phyloP scores from a whole-genome alignment of 2,113 vertebrate species.

The Oreotrochilus melanogaster region DNA sequence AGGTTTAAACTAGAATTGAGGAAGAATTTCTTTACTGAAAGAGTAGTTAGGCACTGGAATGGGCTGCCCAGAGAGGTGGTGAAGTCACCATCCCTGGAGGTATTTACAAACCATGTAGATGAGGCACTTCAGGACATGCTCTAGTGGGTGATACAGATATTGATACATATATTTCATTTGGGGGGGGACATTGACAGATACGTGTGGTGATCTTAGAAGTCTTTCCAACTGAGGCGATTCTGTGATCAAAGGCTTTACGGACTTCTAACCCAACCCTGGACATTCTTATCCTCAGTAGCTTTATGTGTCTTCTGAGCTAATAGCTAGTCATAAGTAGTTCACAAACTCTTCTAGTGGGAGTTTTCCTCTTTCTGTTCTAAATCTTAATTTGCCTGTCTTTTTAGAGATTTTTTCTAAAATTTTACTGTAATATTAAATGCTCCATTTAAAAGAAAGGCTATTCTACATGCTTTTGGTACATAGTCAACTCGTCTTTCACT shows the following conservation, averaged over 20 bases:
- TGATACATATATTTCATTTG: too few relatives aligned
- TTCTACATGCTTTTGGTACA: background rate
- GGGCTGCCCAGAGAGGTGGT: too few relatives aligned
- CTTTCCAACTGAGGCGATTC: too few relatives aligned
- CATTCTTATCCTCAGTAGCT: background rate
- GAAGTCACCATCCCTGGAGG: too few relatives aligned
- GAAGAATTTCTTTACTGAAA: too few relatives aligned
- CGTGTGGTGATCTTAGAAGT: too few relatives aligned
- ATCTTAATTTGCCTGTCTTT: background rate
- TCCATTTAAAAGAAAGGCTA: background rate
- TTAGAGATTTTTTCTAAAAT: background rate
- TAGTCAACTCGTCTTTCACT: background rate
- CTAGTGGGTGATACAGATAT: too few relatives aligned
- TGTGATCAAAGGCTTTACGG: background rate
- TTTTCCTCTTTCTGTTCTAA: background rate
- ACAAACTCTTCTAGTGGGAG: background rate
- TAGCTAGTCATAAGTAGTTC: background rate
- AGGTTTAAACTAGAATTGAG: too few relatives aligned
- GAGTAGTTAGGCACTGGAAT: too few relatives aligned
- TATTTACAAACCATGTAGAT: too few relatives aligned
- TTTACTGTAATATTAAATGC: background rate
- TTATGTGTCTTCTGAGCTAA: background rate
- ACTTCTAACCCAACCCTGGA: background rate
- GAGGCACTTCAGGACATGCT: too few relatives aligned
- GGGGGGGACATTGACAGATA: too few relatives aligned